These are phyloP conservation scores for Drosophila santomea DNA, from an alignment of 1,140 invertebrate species.

Conservation along the genomic window DNA sequence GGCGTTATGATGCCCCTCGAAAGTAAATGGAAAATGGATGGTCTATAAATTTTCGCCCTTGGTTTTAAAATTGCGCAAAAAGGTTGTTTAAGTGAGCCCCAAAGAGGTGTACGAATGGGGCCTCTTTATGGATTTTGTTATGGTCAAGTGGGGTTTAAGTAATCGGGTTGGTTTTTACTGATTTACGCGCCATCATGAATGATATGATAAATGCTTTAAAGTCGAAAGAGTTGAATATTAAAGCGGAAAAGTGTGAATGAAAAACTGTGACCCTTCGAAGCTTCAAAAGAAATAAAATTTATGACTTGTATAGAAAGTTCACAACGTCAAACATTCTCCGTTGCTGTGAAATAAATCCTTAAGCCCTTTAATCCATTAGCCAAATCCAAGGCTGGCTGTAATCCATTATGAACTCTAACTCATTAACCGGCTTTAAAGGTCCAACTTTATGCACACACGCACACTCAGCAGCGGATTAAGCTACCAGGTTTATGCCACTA, in stretches of 20 bases:
- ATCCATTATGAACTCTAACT: constrained; percentile 12
- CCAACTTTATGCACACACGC: constrained; percentile 27
- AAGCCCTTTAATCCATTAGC: background rate
- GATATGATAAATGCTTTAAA: background rate
- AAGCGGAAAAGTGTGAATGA: too few species aligned
- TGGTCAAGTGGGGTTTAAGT: constrained; percentile 7
- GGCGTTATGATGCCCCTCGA: constrained; percentile 33
- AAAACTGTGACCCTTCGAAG: too few species aligned
- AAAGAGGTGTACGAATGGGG: constrained; percentile 15
- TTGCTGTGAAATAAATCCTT: background rate
- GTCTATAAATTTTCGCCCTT: constrained; percentile 61
- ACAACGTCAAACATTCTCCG: background rate
- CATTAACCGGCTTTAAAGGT: constrained; percentile 28
- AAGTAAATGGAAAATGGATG: constrained; percentile 62
- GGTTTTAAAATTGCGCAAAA: constrained; percentile 32
- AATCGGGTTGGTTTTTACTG: background rate
- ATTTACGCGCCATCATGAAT: background rate
- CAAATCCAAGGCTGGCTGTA: background rate
- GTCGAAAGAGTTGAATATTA: too few species aligned
- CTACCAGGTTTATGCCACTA: constrained; percentile 25
- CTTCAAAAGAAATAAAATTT: background rate
- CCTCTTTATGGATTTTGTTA: constrained; percentile 3
- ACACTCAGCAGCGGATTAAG: constrained; percentile 19
- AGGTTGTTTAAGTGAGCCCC: constrained; percentile 16
- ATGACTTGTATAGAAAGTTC: background rate